phyloP scores from a whole-genome alignment of 2,888 invertebrate species.

The Eilema sororculum region DNA sequence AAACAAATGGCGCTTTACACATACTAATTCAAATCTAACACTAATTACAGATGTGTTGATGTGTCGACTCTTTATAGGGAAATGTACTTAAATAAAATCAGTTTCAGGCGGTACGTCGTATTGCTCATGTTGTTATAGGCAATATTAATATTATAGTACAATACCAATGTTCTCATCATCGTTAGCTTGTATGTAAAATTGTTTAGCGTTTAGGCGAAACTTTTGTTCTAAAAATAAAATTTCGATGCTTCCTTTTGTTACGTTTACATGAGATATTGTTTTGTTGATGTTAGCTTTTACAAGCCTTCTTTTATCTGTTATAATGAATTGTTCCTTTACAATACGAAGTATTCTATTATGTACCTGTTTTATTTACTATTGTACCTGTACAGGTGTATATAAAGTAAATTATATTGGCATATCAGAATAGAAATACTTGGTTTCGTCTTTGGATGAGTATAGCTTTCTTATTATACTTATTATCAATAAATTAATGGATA shows the following conservation, averaged over 20 bases:
- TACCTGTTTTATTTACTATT: constrained; percentile 43
- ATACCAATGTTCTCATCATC: constrained; percentile 45
- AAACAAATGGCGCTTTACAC: constrained; percentile 8
- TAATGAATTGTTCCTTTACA: not conserved
- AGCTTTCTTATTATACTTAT: constrained; percentile 44
- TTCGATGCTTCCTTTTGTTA: constrained; percentile 20
- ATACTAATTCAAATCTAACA: not conserved
- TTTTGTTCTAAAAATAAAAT: constrained; percentile 13
- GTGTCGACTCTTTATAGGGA: constrained; percentile 5
- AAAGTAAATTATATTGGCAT: constrained; percentile 75
- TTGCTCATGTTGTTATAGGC: constrained; percentile 51
- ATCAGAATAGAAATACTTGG: constrained; percentile 63
- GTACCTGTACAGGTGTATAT: constrained; percentile 74
- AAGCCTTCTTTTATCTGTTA: constrained; percentile 6
- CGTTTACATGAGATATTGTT: constrained; percentile 7
- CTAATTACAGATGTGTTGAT: not conserved
- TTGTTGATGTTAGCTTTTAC: constrained; percentile 16
- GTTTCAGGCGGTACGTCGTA: constrained; percentile 31
- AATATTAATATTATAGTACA: constrained; percentile 60
- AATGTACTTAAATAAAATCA: constrained; percentile 18
- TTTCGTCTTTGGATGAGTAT: constrained; percentile 44
- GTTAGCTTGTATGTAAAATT: constrained; percentile 60
- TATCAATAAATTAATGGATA: constrained; percentile 40
- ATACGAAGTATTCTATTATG: constrained; percentile 25
- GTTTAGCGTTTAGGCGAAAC: constrained; percentile 43